phyloP scores from a whole-genome alignment of 2,113 vertebrate genomes.

The Benthochromis sp. region DNA sequence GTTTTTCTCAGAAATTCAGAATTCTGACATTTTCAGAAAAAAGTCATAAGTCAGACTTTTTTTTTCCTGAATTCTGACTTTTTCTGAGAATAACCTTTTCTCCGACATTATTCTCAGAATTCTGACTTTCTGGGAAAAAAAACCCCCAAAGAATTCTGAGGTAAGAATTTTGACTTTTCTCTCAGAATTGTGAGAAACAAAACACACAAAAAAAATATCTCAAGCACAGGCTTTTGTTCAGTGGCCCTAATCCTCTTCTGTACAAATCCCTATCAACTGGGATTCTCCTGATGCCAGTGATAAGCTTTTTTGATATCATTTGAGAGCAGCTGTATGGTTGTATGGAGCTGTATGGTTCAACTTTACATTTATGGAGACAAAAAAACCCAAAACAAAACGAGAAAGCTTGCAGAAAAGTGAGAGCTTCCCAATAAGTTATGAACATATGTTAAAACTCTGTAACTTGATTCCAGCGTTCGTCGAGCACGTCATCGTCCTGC shows the following conservation, averaged over 20 bases:
- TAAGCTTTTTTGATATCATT: background rate
- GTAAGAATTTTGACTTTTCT: background rate
- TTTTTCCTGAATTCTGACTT: background rate
- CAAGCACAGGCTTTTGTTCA: background rate
- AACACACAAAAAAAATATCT: background rate
- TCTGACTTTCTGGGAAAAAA: accelerated
- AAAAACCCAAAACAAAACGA: background rate
- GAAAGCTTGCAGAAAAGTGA: background rate
- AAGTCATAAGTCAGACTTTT: background rate
- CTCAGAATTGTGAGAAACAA: background rate
- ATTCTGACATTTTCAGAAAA: background rate
- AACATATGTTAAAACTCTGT: background rate
- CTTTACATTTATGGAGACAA: background rate
- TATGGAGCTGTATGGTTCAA: background rate
- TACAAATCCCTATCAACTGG: background rate
- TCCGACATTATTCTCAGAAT: background rate
- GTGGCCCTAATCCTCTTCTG: background rate
- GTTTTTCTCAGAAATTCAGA: background rate
- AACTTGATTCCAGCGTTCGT: background rate
- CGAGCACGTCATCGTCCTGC: background rate
- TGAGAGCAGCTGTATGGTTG: background rate
- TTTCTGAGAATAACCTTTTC: background rate
- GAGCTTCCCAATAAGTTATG: background rate
- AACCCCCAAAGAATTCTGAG: accelerated
- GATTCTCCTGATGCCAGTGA: background rate